Evolutionary conservation across 2,888 invertebrate species (phyloP), one percentile per base, ranked within the genome.

Genomic region (Cosmopolites sordidus): DNA sequence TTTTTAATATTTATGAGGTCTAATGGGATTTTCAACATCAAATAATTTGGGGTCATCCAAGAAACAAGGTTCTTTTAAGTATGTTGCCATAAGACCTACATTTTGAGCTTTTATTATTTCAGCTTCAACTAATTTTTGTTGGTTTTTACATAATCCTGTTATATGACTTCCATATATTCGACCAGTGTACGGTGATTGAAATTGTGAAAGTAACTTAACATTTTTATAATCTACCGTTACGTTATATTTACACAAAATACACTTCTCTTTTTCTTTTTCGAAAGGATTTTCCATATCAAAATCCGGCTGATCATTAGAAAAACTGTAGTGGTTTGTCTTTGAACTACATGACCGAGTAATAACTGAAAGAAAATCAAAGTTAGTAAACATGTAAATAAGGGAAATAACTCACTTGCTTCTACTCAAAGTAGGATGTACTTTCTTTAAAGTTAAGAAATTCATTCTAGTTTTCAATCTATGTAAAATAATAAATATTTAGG

Each of bases 171-270:
- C 92, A 70, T 96, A 98, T 57, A 96, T 83, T 60, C 87, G 80
- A 1, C 98, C 98, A 0, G 98, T 97, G 69, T 89, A 93, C 0
- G 92, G 87, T 27, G 97, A 98, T 68, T 97, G 89, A 73, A 99
- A 99, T 72, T 98, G 97, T 0, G 94, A 92, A 3, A 99, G 74
- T 2, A 99, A 74, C 63, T 91, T 83, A 0, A 87, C 83, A 74
- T 99, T 99, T 75, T 96, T 97, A 69, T 92, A 96, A 72, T 92
- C 82, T 0, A 92, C 86, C 1, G 79, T 79, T n/a, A 96, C 84
- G 27, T 87, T 81, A 55, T 87, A 71, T 73, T 86, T 83, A 71
- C 97, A 97, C 8, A 96, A 75, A 61, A 96, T 82, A 69, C 96
- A 97, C 59, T 79, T 73, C 16, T 75, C 76, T 54, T 76, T 81